Percentiles rank a stretch among this genome's conserved stretches.
Evolutionary conservation across 1,140 invertebrate species (phyloP).

Genomic region (Ostrea edulis): DNA sequence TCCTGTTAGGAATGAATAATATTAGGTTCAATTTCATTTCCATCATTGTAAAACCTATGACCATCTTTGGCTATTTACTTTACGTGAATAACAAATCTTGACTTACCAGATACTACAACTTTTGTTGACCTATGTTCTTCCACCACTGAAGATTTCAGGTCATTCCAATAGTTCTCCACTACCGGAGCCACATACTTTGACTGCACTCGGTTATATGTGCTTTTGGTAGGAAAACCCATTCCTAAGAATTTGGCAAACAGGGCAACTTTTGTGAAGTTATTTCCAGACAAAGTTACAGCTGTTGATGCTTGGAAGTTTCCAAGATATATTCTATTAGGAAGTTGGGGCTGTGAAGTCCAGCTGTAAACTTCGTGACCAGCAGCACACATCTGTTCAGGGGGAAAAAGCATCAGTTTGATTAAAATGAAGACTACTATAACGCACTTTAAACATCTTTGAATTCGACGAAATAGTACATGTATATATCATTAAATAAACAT

Average conservation of each 20-base stretch:
- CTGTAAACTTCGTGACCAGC: not conserved
- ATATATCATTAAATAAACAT: too few relatives aligned
- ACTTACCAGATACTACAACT: not conserved
- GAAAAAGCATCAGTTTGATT: not conserved
- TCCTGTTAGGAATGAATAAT: conserved; percentile 43
- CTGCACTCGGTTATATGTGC: not conserved
- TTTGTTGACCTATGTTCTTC: not conserved
- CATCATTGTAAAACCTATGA: not conserved
- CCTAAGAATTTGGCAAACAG: conserved; percentile 44
- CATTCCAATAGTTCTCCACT: not conserved
- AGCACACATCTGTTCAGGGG: not conserved
- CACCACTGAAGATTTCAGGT: not conserved
- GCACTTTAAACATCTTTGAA: not conserved
- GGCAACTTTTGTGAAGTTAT: conserved; percentile 39
- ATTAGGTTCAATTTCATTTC: not conserved
- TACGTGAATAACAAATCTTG: too few relatives aligned
- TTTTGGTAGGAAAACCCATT: not conserved
- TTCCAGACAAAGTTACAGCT: conserved; percentile 34
- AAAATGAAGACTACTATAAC: too few relatives aligned
- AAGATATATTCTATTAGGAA: not conserved
- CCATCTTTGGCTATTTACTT: too few relatives aligned
- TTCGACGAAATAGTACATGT: too few relatives aligned
- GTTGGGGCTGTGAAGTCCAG: conserved; percentile 10
- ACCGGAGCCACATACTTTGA: conserved; percentile 22
- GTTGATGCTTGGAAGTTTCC: not conserved